These are phyloP conservation scores for Trichogramma evanescens DNA, from an alignment of 2,888 invertebrate species.

Conservation along the genomic window DNA sequence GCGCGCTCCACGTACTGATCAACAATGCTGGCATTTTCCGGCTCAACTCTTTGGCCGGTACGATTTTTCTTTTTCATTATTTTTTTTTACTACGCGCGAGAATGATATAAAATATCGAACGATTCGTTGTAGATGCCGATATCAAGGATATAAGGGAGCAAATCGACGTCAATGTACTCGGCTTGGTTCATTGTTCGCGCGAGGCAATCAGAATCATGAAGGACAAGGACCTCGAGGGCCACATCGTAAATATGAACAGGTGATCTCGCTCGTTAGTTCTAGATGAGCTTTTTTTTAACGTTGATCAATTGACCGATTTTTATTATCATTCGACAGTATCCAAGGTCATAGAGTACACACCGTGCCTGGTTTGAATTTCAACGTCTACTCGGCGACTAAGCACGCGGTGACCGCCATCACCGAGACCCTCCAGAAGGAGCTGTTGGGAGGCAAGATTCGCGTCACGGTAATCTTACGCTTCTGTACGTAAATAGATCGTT, in stretches of 20 bases:
- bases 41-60: slow-evolving; percentile 6
- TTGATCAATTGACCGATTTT: neutral
- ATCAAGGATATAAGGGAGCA: slow-evolving; percentile 9
- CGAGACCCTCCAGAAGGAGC: slow-evolving; percentile 54
- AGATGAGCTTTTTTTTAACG: neutral
- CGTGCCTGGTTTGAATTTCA: slow-evolving; percentile 39
- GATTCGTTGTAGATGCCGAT: neutral
- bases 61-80: neutral
- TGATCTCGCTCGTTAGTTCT: slow-evolving; percentile 2
- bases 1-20: slow-evolving; percentile 39
- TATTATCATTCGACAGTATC: slow-evolving; percentile 29
- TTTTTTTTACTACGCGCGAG: neutral
- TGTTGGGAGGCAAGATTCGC: slow-evolving; percentile 36
- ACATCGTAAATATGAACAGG: slow-evolving; percentile 34
- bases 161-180: slow-evolving; percentile 32
- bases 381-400: slow-evolving; percentile 55
- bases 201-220: slow-evolving; percentile 31
- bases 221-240: slow-evolving; percentile 28
- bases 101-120: neutral
- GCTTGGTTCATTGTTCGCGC: slow-evolving; percentile 30
- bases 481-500: neutral
- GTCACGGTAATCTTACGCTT: slow-evolving; percentile 23
- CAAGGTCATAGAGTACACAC: slow-evolving; percentile 48
- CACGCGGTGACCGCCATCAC: slow-evolving; percentile 54
- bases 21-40: slow-evolving; percentile 41